These are phyloP conservation scores for Endomychus coccineus DNA, from an alignment of 2,888 invertebrate genomes.

Conservation along the genomic window DNA sequence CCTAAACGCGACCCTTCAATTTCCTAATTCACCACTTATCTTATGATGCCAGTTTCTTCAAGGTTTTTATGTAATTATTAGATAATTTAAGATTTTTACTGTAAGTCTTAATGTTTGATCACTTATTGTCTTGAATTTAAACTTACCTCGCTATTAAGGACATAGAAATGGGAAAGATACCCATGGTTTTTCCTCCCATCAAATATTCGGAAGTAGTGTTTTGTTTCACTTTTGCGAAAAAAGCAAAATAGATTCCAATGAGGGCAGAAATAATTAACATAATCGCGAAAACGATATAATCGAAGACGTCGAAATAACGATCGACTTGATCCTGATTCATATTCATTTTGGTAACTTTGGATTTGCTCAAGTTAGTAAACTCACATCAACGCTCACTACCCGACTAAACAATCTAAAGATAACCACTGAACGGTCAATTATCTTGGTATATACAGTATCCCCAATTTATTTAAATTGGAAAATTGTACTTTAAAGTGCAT, in stretches of 20 bases:
- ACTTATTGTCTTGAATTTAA: no score
- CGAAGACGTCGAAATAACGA: constrained; percentile 52
- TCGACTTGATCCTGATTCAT: constrained; percentile 25
- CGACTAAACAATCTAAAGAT: not conserved
- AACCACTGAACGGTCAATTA: constrained; percentile 29
- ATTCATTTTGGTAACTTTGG: constrained; percentile 19
- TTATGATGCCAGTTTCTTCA: no score
- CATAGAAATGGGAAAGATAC: constrained; percentile 72
- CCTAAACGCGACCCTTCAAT: no score
- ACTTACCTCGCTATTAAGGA: constrained; percentile 66
- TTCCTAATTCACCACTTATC: no score
- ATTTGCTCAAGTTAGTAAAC: no score
- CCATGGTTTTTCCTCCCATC: constrained; percentile 70
- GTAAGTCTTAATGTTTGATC: no score
- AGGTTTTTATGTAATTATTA: no score
- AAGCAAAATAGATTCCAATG: constrained; percentile 65
- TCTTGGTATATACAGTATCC: constrained; percentile 30
- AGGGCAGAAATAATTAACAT: constrained; percentile 59
- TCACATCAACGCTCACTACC: no score
- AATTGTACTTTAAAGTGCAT: no score
- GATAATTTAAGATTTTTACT: no score
- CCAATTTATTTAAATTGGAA: constrained; percentile 36
- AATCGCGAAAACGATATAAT: constrained; percentile 57
- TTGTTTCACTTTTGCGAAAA: constrained; percentile 58
- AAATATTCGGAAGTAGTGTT: constrained; percentile 65